Base-by-base conservation (phyloP, 2,113 vertebrate species). In the Zosterops pallidus region DNA sequence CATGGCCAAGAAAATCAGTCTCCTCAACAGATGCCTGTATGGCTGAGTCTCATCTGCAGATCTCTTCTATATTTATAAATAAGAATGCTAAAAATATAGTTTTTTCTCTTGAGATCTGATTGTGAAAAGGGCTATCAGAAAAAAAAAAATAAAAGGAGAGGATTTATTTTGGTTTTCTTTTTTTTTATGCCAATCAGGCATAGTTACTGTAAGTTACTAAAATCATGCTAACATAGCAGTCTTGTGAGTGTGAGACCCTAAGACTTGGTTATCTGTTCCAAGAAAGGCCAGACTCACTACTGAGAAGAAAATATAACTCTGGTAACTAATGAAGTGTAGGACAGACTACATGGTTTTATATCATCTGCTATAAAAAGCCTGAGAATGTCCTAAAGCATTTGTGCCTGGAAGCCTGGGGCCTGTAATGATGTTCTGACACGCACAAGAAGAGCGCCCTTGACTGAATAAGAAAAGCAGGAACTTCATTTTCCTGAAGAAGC, bases 311-410 rank as follows among this genome's bases (percentile, higher is more conserved):
- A 90, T 28, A 24, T 74, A 68, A 49, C 26, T 74, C 52, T 84
- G 31, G 31, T 70, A 91, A 78, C 44, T 89, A 70, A 94, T 75
- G 68, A 92, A 68, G 94, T 60, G 41, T 84, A 41, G 46, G 65
- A 86, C 74, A 94, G 72, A 41, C 59, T 52, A 33, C 52, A 64
- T 5, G 53, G 41, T 67, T 92, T 92, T 92, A 35, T 90, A 94
- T 92, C 29, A 37, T 42, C 42, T 86, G 60, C 78, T 94, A 22
- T 87, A 84, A 95, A 94, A 92, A 86, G n/a, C 24, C 22, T 37
- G 23, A 82, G 52, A 53, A 60, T 41, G 19, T 89, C 37, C 77
- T 76, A 29, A 49, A 70, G 28, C 16, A 1, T 46, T 75, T 44
- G 44, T 80, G 60, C 60, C 77, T 78, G 62, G 50, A 78, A 87